phyloP scores from a whole-genome alignment of 2,113 vertebrate genomes.

The Tachysurus fulvidraco region DNA sequence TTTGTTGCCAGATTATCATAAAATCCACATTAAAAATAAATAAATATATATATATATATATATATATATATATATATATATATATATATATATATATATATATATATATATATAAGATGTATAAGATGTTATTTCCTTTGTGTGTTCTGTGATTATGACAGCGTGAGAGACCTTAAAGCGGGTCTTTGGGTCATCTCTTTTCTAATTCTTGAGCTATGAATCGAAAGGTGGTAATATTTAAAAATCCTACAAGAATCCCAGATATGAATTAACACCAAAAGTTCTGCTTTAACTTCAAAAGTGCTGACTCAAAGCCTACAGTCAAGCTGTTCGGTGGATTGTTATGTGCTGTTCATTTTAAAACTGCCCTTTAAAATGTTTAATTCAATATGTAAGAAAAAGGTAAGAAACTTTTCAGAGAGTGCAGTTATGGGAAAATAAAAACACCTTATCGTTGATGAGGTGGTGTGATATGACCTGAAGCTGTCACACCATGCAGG shows the following conservation, averaged over 20 bases:
- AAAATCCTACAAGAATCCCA: background rate
- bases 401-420: background rate
- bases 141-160: no score
- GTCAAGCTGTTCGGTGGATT: background rate
- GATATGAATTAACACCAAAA: background rate
- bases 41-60: background rate
- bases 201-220: background rate
- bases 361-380: background rate
- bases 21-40: background rate
- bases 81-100: no score
- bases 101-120: background rate
- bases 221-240: background rate
- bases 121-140: background rate
- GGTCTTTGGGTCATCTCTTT: no score
- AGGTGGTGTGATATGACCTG: no score
- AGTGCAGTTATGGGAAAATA: background rate
- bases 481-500: no score
- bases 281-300: slow-evolving; percentile 3
- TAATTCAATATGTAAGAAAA: background rate
- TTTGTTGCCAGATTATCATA: background rate
- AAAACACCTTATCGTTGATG: background rate
- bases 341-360: background rate
- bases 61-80: no score
- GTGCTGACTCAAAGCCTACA: background rate
- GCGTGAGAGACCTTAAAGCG: background rate